These are phyloP conservation scores for Phodopus roborovskii DNA, from an alignment of 2,113 vertebrate species.

Conservation along the genomic window DNA sequence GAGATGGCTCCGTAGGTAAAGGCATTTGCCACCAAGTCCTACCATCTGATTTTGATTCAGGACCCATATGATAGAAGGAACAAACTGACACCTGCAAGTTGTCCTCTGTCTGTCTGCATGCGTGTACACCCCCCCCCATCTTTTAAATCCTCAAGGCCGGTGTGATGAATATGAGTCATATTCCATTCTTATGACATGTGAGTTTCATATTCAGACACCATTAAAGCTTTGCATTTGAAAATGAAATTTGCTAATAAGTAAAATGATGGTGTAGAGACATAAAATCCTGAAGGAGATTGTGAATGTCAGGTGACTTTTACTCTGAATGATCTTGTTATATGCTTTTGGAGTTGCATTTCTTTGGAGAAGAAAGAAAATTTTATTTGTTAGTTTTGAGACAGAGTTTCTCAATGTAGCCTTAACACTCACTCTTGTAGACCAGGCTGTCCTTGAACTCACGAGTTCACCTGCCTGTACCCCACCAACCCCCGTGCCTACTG, in stretches of 20 bases:
- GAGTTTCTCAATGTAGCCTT: neutral
- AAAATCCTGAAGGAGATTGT: neutral
- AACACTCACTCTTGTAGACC: neutral
- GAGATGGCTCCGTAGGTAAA: neutral
- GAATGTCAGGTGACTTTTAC: neutral
- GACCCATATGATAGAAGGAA: neutral
- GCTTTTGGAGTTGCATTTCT: neutral
- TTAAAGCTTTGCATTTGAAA: slow-evolving; percentile 43
- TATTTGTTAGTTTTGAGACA: neutral
- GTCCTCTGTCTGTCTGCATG: neutral
- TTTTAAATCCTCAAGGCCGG: neutral
- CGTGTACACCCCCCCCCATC: neutral
- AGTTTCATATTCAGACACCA: slow-evolving; percentile 31
- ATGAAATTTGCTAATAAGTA: neutral
- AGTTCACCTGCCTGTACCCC: neutral
- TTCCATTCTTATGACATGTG: neutral
- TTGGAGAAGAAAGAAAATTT: slow-evolving; percentile 47
- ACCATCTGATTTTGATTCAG: neutral
- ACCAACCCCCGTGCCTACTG: neutral
- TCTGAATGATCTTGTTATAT: neutral
- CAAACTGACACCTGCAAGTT: neutral
- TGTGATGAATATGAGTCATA: neutral
- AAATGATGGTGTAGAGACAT: slow-evolving; percentile 3
- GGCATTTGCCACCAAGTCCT: neutral
- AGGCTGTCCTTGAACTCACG: neutral